These are phyloP conservation scores for Hypolimnas misippus DNA, from an alignment of 2,888 invertebrate species.

Conservation along the genomic window DNA sequence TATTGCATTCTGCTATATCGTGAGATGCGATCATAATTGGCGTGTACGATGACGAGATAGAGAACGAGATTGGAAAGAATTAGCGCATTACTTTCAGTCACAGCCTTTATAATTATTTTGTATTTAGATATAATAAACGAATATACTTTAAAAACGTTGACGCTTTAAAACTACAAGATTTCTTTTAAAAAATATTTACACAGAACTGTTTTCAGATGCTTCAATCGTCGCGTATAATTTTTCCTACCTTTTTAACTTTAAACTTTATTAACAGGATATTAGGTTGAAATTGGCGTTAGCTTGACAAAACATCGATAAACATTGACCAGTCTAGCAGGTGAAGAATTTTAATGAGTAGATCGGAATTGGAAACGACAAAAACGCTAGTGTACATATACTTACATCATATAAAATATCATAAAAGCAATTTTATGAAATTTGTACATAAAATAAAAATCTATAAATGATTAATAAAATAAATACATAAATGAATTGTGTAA, in stretches of 20 bases:
- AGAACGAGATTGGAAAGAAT: constrained; percentile 11
- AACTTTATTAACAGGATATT: neutral
- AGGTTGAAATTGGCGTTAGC: neutral
- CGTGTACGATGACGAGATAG: constrained; percentile 1
- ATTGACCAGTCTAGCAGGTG: constrained; percentile 17
- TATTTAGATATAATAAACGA: neutral
- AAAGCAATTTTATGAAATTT: neutral
- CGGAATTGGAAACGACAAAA: constrained; percentile 12
- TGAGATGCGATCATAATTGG: constrained; percentile 18
- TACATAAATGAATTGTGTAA: constrained; percentile 3
- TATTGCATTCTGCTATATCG: constrained; percentile 33
- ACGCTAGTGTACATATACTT: neutral
- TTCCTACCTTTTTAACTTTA: neutral
- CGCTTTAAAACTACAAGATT: neutral
- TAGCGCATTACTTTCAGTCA: constrained; percentile 2
- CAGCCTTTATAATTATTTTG: neutral
- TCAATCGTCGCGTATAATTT: neutral
- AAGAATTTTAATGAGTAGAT: constrained; percentile 26
- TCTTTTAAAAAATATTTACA: neutral
- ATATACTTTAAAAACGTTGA: neutral
- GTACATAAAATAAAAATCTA: neutral
- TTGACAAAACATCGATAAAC: constrained; percentile 13
- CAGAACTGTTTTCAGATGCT: neutral
- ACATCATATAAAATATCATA: neutral
- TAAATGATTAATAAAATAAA: too few relatives aligned